Conservation (phyloP, 2,113 vertebrate species). For the Phrynosoma platyrhinos region DNA sequence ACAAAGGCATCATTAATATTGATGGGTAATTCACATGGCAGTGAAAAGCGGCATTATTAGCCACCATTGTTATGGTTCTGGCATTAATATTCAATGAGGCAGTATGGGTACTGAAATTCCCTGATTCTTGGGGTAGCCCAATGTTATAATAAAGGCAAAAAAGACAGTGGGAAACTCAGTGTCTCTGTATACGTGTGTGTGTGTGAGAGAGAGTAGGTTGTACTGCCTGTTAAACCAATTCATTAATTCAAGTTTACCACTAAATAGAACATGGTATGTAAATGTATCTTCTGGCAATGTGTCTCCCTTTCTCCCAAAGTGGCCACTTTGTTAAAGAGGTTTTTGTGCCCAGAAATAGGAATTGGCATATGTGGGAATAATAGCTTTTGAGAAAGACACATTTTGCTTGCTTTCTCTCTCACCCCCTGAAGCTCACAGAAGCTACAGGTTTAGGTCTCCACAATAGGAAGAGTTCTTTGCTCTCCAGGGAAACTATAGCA, state of each 20-base stretch:
- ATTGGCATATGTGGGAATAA: not conserved
- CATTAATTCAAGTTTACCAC: conserved; percentile 23
- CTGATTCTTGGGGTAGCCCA: conserved; percentile 60
- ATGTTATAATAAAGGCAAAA: conserved; percentile 48
- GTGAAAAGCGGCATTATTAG: conserved; percentile 71
- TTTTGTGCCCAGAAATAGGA: not conserved
- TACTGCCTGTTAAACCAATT: conserved; percentile 14
- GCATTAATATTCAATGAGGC: conserved; percentile 72
- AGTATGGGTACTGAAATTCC: conserved; percentile 60
- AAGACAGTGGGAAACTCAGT: not conserved
- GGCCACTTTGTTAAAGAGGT: not conserved
- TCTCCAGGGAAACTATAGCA: too few species aligned
- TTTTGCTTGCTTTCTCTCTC: not conserved
- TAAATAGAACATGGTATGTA: not conserved
- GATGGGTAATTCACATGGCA: conserved; percentile 71
- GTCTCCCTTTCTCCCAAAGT: too few species aligned
- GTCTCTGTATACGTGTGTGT: too few species aligned
- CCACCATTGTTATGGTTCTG: conserved; percentile 65
- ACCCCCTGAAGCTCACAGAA: not conserved
- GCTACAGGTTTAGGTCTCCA: not conserved
- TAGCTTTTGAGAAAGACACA: not conserved
- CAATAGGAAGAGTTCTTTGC: not conserved
- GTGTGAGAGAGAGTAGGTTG: not conserved
- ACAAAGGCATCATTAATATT: conserved; percentile 77
- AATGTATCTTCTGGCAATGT: conserved; percentile 16